These are phyloP conservation scores for Xanthorhoe designata DNA, from an alignment of 2,888 invertebrate species.

Conservation along the genomic window DNA sequence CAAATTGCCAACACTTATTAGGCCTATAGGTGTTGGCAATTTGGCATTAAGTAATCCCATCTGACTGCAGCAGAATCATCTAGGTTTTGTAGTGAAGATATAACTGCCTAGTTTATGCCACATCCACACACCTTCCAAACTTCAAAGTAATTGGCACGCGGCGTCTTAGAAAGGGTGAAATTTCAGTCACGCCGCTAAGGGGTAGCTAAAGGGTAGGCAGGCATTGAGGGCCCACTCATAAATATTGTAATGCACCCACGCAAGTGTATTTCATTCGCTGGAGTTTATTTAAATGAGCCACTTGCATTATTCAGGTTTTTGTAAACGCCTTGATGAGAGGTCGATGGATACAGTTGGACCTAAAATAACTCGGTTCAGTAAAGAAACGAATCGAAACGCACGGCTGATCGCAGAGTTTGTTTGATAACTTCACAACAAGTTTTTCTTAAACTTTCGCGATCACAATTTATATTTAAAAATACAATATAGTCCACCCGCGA, in stretches of 20 bases:
- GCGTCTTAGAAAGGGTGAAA: slow-evolving; percentile 65
- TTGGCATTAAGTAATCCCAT: too few relatives aligned
- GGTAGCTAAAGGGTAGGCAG: slow-evolving; percentile 43
- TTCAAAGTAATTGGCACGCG: slow-evolving; percentile 59
- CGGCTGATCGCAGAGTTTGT: too few relatives aligned
- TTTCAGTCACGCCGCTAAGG: slow-evolving; percentile 64
- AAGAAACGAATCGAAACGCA: too few relatives aligned
- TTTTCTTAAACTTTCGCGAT: too few relatives aligned
- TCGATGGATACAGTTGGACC: slow-evolving; percentile 6
- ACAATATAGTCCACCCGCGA: too few relatives aligned
- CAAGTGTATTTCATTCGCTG: slow-evolving; percentile 50
- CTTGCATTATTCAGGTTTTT: slow-evolving; percentile 57
- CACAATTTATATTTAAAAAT: too few relatives aligned
- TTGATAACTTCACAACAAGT: too few relatives aligned
- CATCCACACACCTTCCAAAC: slow-evolving; percentile 35
- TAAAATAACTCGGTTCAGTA: not conserved
- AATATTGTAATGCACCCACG: slow-evolving; percentile 66
- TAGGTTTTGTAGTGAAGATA: too few relatives aligned
- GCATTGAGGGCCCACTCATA: slow-evolving; percentile 59
- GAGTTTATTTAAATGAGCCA: slow-evolving; percentile 68
- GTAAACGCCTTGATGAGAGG: slow-evolving; percentile 42
- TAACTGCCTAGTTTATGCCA: slow-evolving; percentile 5
- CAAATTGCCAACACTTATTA: too few relatives aligned
- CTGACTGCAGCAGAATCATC: too few relatives aligned
- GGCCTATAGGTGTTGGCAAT: too few relatives aligned